These are phyloP conservation scores for Sweltsa coloradensis DNA, from an alignment of 1,140 invertebrate species.

Conservation along the genomic window DNA sequence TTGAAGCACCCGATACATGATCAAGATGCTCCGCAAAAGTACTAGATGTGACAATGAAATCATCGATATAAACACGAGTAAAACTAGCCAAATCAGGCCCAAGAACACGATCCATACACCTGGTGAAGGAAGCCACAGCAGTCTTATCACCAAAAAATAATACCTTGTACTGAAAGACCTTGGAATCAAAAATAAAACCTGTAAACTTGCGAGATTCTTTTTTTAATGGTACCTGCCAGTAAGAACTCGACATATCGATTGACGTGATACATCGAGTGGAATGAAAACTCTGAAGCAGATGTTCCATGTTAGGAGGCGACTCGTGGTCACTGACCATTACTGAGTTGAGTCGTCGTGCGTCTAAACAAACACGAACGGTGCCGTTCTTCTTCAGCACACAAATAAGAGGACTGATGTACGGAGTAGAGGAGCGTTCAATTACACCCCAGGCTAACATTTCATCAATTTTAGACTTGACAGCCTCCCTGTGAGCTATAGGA, in stretches of 20 bases:
- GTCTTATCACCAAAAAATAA: too few species aligned
- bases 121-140: too few species aligned
- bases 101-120: too few species aligned
- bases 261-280: constrained; percentile 8
- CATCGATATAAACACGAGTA: too few species aligned
- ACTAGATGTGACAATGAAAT: too few species aligned
- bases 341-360: constrained; percentile 19
- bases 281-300: constrained; percentile 10
- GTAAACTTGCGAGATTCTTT: constrained; percentile 5
- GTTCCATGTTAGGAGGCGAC: constrained; percentile 17
- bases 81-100: too few species aligned
- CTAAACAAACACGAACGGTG: constrained; percentile 18
- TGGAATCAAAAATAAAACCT: too few species aligned
- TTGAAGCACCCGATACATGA: too few species aligned
- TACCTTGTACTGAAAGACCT: too few species aligned
- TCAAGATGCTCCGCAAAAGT: too few species aligned
- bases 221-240: constrained; percentile 13
- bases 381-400: constrained; percentile 14
- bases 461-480: too few species aligned
- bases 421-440: not conserved
- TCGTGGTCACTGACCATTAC: constrained; percentile 19
- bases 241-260: constrained; percentile 9
- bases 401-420: constrained; percentile 3
- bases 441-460: not conserved
- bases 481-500: not conserved